These are phyloP conservation scores for Antennarius striatus DNA, from an alignment of 2,113 vertebrate genomes.

Conservation along the genomic window DNA sequence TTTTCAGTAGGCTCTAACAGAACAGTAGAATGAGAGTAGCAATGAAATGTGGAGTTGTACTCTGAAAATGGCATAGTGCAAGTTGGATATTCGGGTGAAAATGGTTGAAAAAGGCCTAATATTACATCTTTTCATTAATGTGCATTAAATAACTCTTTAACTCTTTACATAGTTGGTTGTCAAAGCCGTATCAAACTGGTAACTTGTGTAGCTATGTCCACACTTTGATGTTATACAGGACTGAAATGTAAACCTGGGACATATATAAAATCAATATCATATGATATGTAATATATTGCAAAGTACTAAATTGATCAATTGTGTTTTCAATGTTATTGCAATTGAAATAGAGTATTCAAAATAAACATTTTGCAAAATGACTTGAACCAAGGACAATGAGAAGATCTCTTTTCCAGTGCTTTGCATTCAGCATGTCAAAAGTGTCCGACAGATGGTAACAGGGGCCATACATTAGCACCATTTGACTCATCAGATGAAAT, in stretches of 20 bases:
- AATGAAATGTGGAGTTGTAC: slow-evolving; percentile 12
- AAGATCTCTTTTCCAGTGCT: too few relatives aligned
- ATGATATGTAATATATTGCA: neutral
- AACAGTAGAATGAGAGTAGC: neutral
- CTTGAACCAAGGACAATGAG: too few relatives aligned
- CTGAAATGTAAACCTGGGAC: neutral
- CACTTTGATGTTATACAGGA: too few relatives aligned
- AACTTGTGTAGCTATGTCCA: neutral
- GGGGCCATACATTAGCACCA: too few relatives aligned
- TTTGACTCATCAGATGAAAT: too few relatives aligned
- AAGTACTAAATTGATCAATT: too few relatives aligned
- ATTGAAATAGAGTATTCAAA: too few relatives aligned
- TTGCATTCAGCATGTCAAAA: too few relatives aligned
- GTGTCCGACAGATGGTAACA: too few relatives aligned
- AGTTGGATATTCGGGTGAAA: slow-evolving; percentile 1
- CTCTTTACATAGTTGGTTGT: neutral
- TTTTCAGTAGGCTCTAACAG: slow-evolving; percentile 30
- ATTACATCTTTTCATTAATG: slow-evolving; percentile 1
- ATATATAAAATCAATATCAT: neutral
- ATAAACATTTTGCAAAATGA: too few relatives aligned
- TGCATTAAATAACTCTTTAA: neutral
- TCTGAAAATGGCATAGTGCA: slow-evolving; percentile 15
- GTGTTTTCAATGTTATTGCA: too few relatives aligned
- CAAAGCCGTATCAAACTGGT: neutral
- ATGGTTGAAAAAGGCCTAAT: neutral